phyloP scores from a whole-genome alignment of 2,888 invertebrate genomes.

The Flexamia atlantica region DNA sequence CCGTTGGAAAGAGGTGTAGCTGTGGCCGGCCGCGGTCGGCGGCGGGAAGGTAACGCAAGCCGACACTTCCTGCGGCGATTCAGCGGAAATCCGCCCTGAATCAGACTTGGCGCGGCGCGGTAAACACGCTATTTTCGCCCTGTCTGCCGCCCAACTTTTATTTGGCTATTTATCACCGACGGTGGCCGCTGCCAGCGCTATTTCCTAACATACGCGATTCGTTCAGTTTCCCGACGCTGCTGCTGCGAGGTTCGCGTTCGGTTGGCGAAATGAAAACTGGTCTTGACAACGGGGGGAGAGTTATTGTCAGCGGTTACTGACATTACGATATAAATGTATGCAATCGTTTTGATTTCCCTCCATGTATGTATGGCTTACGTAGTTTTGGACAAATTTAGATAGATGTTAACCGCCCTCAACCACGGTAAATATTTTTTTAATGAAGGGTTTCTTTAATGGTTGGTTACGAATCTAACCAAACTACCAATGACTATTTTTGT shows the following conservation, averaged over 20 bases:
- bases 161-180: conserved; percentile 45
- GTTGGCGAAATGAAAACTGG: conserved; percentile 31
- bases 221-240: conserved; percentile 16
- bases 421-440: too few species aligned
- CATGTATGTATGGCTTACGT: too few species aligned
- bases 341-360: too few species aligned
- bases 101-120: conserved; percentile 46
- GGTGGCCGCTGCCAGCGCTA: conserved; percentile 41
- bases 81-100: conserved; percentile 55
- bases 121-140: conserved; percentile 52
- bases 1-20: not conserved
- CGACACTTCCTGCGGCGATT: conserved; percentile 52
- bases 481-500: too few species aligned
- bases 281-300: too few species aligned
- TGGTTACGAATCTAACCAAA: too few species aligned
- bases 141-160: conserved; percentile 53
- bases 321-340: too few species aligned
- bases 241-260: conserved; percentile 4
- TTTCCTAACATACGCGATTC: conserved; percentile 42
- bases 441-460: too few species aligned
- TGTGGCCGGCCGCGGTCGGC: not conserved
- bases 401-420: too few species aligned
- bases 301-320: too few species aligned
- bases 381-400: too few species aligned
- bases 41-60: conserved; percentile 38